phyloP scores from a whole-genome alignment of 2,797 vertebrate species.

The Sebastes elongatus region DNA sequence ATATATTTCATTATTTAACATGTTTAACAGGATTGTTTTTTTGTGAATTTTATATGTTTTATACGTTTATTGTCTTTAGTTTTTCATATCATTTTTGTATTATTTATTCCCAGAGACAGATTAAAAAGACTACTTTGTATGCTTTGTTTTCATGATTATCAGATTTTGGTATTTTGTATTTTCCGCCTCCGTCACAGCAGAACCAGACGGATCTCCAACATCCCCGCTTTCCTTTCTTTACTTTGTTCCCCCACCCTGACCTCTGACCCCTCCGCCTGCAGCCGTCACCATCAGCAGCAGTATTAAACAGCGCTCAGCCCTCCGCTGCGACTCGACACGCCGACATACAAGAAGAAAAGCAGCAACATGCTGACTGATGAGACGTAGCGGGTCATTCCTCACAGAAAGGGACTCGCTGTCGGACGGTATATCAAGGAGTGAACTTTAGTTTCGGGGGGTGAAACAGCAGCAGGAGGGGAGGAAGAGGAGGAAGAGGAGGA shows the following conservation, averaged over 20 bases:
- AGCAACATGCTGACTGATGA: slow-evolving; percentile 27
- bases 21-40: too few relatives aligned
- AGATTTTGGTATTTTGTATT: neutral
- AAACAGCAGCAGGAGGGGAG: neutral
- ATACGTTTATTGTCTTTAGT: too few relatives aligned
- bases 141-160: neutral
- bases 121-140: too few relatives aligned
- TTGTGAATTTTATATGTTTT: too few relatives aligned
- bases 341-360: slow-evolving; percentile 3
- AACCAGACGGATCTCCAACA: neutral
- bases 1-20: too few relatives aligned
- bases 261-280: slow-evolving; percentile 35
- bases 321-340: neutral
- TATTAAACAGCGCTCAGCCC: neutral
- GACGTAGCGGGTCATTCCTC: slow-evolving; percentile 10
- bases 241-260: neutral
- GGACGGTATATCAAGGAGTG: slow-evolving; percentile 20
- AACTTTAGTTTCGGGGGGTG: slow-evolving; percentile 47
- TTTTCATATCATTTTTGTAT: too few relatives aligned
- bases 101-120: too few relatives aligned
- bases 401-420: slow-evolving; percentile 3
- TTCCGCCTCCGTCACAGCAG: neutral
- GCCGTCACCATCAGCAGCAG: slow-evolving; percentile 18
- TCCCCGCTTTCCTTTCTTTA: neutral
- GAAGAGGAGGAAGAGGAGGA: neutral